Evolutionary conservation across 2,113 vertebrate species (phyloP).

Genomic region (Rhegmatorhina hoffmannsi): DNA sequence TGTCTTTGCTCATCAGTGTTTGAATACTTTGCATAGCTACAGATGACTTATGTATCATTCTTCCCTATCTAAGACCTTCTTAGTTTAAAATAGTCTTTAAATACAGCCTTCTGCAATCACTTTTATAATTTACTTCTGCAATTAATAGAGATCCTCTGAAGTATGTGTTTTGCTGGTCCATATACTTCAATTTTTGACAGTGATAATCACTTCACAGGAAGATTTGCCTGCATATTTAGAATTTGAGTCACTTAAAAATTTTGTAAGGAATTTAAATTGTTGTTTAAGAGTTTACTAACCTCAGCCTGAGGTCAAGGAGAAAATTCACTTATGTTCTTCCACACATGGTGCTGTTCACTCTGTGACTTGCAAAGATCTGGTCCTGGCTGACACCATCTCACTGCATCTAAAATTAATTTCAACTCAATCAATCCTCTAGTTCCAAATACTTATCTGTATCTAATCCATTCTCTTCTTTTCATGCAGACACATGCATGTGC

Average conservation of each 20-base stretch:
- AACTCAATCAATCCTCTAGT: constrained; percentile 16
- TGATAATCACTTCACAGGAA: neutral
- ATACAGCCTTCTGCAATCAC: neutral
- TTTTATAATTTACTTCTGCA: neutral
- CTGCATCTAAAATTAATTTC: constrained; percentile 55
- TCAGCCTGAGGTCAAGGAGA: neutral
- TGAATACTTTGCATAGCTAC: neutral
- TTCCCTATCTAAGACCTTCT: neutral
- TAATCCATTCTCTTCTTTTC: constrained; percentile 18
- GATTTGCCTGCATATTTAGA: neutral
- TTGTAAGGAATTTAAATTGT: neutral
- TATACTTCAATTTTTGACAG: neutral
- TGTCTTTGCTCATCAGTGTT: neutral
- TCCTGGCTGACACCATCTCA: constrained; percentile 45
- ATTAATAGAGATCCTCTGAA: neutral
- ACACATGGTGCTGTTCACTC: constrained; percentile 10
- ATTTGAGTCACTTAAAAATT: neutral
- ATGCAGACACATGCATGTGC: neutral
- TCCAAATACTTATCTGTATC: constrained; percentile 8
- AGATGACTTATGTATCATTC: neutral
- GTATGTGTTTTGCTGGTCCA: neutral
- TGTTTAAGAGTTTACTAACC: neutral
- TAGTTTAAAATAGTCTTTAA: neutral
- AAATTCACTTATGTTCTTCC: neutral
- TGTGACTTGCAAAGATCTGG: constrained; percentile 26